Conservation (phyloP, 1,140 invertebrate genomes). For the Trachymyrmex septentrionalis region DNA sequence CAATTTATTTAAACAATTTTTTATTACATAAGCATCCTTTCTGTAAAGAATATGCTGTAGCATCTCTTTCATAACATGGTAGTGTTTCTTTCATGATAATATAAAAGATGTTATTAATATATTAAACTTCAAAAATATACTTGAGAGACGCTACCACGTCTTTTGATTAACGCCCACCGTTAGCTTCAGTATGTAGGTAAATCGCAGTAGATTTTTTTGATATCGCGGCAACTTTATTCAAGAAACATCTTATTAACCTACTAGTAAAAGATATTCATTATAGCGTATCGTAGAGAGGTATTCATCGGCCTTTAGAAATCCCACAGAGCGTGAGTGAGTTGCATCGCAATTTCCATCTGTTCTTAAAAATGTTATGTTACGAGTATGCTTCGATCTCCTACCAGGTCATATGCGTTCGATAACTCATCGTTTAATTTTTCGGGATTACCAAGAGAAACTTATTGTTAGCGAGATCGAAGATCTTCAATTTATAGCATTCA, state of each 20-base stretch:
- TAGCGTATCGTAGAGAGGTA: neutral
- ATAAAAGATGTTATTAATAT: too few species aligned
- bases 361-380: neutral
- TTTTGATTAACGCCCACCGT: neutral
- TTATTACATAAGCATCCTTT: too few species aligned
- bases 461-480: neutral
- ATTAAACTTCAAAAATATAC: too few species aligned
- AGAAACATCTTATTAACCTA: constrained; percentile 25
- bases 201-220: neutral
- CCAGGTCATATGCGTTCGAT: neutral
- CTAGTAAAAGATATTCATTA: constrained; percentile 1
- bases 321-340: neutral
- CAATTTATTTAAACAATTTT: too few species aligned
- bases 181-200: neutral
- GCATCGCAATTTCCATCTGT: neutral
- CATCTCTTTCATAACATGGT: too few species aligned
- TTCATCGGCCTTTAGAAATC: constrained; percentile 20
- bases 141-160: neutral
- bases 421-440: neutral
- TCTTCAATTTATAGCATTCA: neutral
- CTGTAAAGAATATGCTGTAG: too few species aligned
- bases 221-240: neutral
- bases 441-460: neutral
- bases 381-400: neutral
- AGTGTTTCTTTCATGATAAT: too few species aligned